Percentiles rank a stretch among this genome's conserved stretches.
Conservation (phyloP, 2,888 invertebrate species). For the Drosophila maculinotata region DNA sequence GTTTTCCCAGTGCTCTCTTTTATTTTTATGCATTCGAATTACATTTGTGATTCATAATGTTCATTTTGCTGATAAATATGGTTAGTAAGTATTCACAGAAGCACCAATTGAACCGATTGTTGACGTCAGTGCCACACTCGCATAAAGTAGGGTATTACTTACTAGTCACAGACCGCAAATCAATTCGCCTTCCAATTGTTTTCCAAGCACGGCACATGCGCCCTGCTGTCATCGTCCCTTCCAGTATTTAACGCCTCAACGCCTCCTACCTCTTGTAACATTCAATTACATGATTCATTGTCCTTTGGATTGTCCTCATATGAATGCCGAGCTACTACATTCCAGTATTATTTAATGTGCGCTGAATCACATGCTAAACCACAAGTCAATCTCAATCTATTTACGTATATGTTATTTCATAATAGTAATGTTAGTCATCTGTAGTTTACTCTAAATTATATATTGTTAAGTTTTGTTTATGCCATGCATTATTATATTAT, state of each 20-base stretch:
- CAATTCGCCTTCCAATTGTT: conserved; percentile 42
- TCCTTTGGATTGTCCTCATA: conserved; percentile 30
- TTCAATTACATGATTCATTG: conserved; percentile 56
- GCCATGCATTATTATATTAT: conserved; percentile 1
- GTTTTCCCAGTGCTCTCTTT: neutral
- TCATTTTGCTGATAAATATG: conserved; percentile 38
- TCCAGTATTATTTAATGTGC: neutral
- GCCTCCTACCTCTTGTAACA: neutral
- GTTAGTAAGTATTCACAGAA: neutral
- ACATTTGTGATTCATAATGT: conserved; percentile 31
- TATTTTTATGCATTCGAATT: conserved; percentile 15
- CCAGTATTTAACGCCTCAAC: conserved; percentile 25
- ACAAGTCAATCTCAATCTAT: no score
- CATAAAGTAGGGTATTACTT: conserved; percentile 14
- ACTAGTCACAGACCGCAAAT: conserved; percentile 24
- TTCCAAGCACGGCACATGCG: conserved; percentile 46
- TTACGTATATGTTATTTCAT: neutral
- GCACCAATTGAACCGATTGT: conserved; percentile 7
- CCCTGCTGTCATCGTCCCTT: conserved; percentile 15
- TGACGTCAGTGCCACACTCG: conserved; percentile 43
- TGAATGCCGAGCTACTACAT: neutral
- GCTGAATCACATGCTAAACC: conserved; percentile 1
- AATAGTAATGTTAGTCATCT: neutral
- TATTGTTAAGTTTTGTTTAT: conserved; percentile 20
- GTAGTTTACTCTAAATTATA: conserved; percentile 6